Evolutionary conservation across 2,888 invertebrate species (phyloP).

Genomic region (Agonopterix alstromeriana): DNA sequence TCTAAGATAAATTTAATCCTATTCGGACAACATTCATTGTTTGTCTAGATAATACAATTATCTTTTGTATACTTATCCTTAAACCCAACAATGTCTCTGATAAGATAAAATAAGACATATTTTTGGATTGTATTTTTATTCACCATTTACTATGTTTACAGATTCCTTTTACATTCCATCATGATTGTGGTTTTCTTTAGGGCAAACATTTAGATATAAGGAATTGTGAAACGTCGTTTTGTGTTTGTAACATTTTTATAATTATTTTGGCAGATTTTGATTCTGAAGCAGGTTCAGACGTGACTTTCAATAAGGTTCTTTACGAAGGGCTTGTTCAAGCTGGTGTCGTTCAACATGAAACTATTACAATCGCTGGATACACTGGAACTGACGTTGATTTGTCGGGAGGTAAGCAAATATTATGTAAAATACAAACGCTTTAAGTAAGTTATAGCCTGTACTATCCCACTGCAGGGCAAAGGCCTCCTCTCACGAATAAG

Average conservation of each 20-base stretch:
- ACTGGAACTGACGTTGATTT: constrained; percentile 29
- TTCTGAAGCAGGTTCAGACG: constrained; percentile 10
- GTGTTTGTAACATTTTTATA: neutral
- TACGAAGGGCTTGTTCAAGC: constrained; percentile 38
- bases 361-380: constrained; percentile 34
- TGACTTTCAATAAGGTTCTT: constrained; percentile 40
- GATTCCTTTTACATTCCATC: neutral
- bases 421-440: constrained; percentile 1
- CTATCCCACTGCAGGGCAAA: no score
- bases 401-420: constrained; percentile 35
- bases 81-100: neutral
- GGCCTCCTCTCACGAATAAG: no score
- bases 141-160: neutral
- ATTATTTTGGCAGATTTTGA: neutral
- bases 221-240: neutral
- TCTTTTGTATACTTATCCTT: no score
- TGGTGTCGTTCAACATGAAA: constrained; percentile 37
- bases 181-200: constrained; percentile 36
- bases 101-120: neutral
- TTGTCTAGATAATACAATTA: no score
- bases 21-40: no score
- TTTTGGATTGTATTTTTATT: neutral
- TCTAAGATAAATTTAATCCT: no score
- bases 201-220: constrained; percentile 2
- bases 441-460: no score